Base-by-base conservation (phyloP, 2,888 invertebrate species). In the Drosophila meridiana region DNA sequence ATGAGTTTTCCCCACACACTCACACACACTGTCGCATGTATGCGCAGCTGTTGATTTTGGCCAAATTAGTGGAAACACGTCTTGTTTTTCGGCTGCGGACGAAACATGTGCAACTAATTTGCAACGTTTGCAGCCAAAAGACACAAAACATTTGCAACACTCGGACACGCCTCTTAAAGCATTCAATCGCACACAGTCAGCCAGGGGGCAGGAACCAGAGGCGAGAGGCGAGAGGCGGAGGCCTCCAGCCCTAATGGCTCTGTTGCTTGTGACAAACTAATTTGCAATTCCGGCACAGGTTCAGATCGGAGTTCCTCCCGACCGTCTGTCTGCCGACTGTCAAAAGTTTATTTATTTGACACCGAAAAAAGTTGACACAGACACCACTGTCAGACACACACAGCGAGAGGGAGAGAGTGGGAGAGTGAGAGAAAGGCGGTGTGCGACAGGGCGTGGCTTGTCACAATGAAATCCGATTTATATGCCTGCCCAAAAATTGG, bases 291-390 rank as follows among this genome's bases (percentile, higher is more conserved):
- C 76, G 67, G 56, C 59, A 60, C 30, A 48, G 52, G 76, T 45
- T 45, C 45, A 32, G 42, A 36, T 40, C 47, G 43, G 64, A 64
- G 36, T 48, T 47, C 13, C 66, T 58, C 74, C 68, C 72, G 71
- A 70, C 38, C 32, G 66, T 59, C 88, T 89, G 86, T 87, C 90
- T 89, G 73, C 71, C 86, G 78, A 72, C 86, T 89, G 86, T 86
- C 86, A 86, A 80, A 86, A 87, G 90, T 88, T 86, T 87, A 88
- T 87, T 90, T 87, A 90, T 90, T 90, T 87, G 89, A 87, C 89
- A 88, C 82, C 79, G 38, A 83, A 86, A 86, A 89, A 86, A 85
- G 83, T 87, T 87, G 90, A 89, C 90, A 87, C 88, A 82, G 74
- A 87, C 88, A 85, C 88, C 88, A 82, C 69, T 48, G 67, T 59